Conservation (phyloP, 2,113 vertebrate genomes). For the Tauraco erythrolophus region DNA sequence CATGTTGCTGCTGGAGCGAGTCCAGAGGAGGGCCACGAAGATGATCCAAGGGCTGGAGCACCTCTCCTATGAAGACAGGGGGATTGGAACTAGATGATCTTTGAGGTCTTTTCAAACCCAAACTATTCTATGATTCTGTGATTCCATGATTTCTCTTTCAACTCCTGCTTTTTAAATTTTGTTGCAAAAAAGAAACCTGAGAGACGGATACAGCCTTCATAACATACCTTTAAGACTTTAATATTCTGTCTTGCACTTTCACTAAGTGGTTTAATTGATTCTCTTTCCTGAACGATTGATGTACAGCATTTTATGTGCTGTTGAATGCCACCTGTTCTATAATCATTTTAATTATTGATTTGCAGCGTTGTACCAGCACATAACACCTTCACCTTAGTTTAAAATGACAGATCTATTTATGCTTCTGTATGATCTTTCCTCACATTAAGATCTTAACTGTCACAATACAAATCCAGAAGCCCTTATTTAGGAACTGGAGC, state of each 20-base stretch:
- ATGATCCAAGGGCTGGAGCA: no score
- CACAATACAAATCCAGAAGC: not conserved
- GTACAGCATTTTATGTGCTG: slow-evolving; percentile 39
- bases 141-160: not conserved
- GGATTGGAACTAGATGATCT: no score
- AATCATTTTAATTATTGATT: slow-evolving; percentile 68
- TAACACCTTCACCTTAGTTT: slow-evolving; percentile 15
- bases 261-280: slow-evolving; percentile 62
- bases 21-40: no score
- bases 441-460: not conserved
- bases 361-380: slow-evolving; percentile 18
- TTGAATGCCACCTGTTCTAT: slow-evolving; percentile 64
- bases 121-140: no score
- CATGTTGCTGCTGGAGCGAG: no score
- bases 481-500: not conserved
- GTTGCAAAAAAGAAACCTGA: not conserved
- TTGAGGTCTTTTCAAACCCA: no score
- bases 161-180: not conserved
- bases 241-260: slow-evolving; percentile 24
- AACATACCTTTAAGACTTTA: not conserved
- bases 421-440: not conserved
- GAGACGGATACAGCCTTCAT: not conserved
- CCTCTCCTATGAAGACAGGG: no score
- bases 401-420: slow-evolving; percentile 62
- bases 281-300: slow-evolving; percentile 61